Conservation (phyloP, 2,888 invertebrate genomes). For the Chalcis sispes region DNA sequence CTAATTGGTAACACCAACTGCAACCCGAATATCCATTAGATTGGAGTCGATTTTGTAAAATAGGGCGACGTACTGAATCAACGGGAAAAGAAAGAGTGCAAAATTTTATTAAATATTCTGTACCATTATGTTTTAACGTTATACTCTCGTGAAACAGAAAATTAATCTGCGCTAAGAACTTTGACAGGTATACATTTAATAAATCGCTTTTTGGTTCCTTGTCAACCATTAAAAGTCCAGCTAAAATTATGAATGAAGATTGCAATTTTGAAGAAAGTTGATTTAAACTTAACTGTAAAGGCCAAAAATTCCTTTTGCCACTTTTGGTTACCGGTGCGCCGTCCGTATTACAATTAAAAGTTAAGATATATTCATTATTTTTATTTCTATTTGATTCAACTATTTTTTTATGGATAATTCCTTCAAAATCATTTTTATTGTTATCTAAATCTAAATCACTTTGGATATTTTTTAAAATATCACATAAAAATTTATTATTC, state of each 20-base stretch:
- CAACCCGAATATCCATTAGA: background rate
- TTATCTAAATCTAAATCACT: background rate
- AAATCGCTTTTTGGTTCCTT: slow-evolving; percentile 14
- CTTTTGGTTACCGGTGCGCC: slow-evolving; percentile 11
- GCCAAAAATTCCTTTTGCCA: slow-evolving; percentile 17
- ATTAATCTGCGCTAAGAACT: background rate
- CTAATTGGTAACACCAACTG: background rate
- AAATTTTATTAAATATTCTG: background rate
- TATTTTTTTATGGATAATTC: background rate
- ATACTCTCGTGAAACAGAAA: background rate
- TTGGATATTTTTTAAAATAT: slow-evolving; percentile 11
- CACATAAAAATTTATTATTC: background rate
- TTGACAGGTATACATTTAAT: slow-evolving; percentile 5
- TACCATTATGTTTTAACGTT: background rate
- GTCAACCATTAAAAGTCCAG: background rate
- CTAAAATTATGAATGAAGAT: background rate
- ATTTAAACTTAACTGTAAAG: background rate
- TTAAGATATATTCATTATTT: background rate
- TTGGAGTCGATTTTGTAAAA: background rate
- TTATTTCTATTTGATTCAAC: background rate
- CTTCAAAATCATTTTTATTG: background rate
- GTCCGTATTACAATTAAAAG: slow-evolving; percentile 16
- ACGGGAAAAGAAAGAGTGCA: background rate
- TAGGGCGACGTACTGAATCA: background rate
- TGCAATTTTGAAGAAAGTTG: background rate